These are phyloP conservation scores for Meandrina meandrites DNA, from an alignment of 92 coral and sea anemone species.

Conservation along the genomic window DNA sequence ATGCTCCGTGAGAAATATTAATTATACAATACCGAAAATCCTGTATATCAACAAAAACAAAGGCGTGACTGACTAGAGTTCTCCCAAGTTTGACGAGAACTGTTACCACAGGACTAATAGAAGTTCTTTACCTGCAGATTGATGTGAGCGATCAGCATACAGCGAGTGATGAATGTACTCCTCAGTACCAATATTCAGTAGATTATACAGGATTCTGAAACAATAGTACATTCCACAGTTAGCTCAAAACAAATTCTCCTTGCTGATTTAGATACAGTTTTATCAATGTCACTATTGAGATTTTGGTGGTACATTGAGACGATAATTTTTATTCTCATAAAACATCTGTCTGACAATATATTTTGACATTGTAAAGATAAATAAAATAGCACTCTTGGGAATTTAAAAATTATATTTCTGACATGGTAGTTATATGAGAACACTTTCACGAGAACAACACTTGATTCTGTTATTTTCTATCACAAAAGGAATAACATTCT, in stretches of 20 bases:
- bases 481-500: too few relatives aligned
- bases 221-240: background rate
- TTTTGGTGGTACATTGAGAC: background rate
- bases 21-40: background rate
- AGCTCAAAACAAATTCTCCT: background rate
- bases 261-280: background rate
- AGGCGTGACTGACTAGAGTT: too few relatives aligned
- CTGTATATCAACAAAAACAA: too few relatives aligned
- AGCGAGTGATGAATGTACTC: constrained; percentile 73
- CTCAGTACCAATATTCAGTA: constrained; percentile 77
- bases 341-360: background rate
- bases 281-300: background rate
- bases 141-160: constrained; percentile 29
- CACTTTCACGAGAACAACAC: too few relatives aligned
- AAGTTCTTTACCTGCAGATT: constrained; percentile 16
- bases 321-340: background rate
- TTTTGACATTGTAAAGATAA: too few relatives aligned
- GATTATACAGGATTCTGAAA: constrained; percentile 76
- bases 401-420: too few relatives aligned
- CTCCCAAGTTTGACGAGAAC: too few relatives aligned
- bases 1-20: too few relatives aligned
- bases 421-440: too few relatives aligned
- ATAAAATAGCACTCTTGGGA: too few relatives aligned
- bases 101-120: background rate
- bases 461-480: background rate